phyloP scores from a whole-genome alignment of 2,888 invertebrate genomes.

The Drosophila rellima region DNA sequence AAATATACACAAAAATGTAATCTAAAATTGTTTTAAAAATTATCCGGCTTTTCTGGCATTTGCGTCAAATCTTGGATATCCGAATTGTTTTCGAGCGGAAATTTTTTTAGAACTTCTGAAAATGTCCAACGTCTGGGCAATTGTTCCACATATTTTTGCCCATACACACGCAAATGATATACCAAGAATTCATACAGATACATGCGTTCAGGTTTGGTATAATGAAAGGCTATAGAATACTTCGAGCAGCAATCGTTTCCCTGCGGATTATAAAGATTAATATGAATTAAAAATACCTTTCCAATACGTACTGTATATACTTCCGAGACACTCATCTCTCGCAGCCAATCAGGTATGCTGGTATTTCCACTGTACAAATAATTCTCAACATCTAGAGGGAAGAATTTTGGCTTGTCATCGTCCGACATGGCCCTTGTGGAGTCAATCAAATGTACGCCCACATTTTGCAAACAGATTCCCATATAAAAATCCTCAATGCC shows the following conservation, averaged over 20 bases:
- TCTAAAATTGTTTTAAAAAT: slow-evolving; percentile 55
- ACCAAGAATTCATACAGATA: slow-evolving; percentile 97
- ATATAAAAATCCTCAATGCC: slow-evolving; percentile 83
- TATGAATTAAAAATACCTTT: not conserved
- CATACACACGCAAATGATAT: slow-evolving; percentile 94
- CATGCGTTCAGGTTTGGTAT: slow-evolving; percentile 96
- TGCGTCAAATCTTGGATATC: slow-evolving; percentile 52
- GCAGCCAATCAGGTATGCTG: slow-evolving; percentile 68
- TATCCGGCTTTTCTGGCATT: slow-evolving; percentile 62
- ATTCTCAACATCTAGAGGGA: slow-evolving; percentile 62
- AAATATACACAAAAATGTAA: not conserved
- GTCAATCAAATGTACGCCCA: slow-evolving; percentile 95
- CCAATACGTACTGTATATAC: slow-evolving; percentile 88
- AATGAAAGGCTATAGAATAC: slow-evolving; percentile 97
- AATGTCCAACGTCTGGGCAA: slow-evolving; percentile 46
- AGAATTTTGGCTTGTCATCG: slow-evolving; percentile 66
- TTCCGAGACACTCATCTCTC: slow-evolving; percentile 61
- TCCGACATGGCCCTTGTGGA: slow-evolving; percentile 86
- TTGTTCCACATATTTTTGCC: slow-evolving; percentile 72
- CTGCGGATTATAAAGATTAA: slow-evolving; percentile 84
- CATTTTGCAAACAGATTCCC: slow-evolving; percentile 92
- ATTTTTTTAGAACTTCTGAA: slow-evolving; percentile 48
- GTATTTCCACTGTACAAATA: slow-evolving; percentile 54
- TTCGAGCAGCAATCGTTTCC: slow-evolving; percentile 97
- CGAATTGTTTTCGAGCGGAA: slow-evolving; percentile 65